Conservation (phyloP, 2,888 invertebrate species). For the Eurytoma californica region DNA sequence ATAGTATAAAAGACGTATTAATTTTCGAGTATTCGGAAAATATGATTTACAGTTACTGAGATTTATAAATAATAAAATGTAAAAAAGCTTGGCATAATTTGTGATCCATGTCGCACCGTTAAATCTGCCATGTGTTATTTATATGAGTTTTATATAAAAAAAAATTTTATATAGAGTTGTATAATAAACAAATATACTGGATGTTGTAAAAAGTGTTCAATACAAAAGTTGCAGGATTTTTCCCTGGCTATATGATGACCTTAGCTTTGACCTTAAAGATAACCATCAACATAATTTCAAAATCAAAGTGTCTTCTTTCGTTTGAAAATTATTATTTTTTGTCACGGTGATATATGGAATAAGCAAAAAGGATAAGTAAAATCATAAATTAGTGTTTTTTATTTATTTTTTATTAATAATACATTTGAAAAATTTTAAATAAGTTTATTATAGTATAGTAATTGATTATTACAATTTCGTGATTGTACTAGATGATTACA, state of each 20-base stretch:
- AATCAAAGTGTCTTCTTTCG: too few species aligned
- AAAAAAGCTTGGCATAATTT: too few species aligned
- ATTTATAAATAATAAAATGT: neutral
- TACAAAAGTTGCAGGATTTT: too few species aligned
- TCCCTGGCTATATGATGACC: too few species aligned
- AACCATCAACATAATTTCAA: too few species aligned
- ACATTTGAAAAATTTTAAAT: constrained; percentile 41
- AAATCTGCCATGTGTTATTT: too few species aligned
- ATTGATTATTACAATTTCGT: constrained; percentile 2
- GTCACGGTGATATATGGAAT: constrained; percentile 41
- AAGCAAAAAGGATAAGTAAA: constrained; percentile 48
- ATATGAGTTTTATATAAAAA: too few species aligned
- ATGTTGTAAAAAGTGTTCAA: neutral
- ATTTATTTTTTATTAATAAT: constrained; percentile 59
- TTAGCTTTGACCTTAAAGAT: too few species aligned
- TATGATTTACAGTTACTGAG: neutral
- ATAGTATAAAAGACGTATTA: too few species aligned
- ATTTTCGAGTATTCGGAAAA: neutral
- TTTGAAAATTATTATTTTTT: neutral
- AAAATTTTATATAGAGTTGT: neutral
- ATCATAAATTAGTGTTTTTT: constrained; percentile 52
- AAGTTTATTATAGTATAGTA: constrained; percentile 6
- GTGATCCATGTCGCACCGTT: too few species aligned
- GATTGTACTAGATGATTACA: constrained; percentile 24
- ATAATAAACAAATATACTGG: neutral